These are phyloP conservation scores for Perca flavescens DNA, from an alignment of 2,113 vertebrate genomes.

Conservation along the genomic window DNA sequence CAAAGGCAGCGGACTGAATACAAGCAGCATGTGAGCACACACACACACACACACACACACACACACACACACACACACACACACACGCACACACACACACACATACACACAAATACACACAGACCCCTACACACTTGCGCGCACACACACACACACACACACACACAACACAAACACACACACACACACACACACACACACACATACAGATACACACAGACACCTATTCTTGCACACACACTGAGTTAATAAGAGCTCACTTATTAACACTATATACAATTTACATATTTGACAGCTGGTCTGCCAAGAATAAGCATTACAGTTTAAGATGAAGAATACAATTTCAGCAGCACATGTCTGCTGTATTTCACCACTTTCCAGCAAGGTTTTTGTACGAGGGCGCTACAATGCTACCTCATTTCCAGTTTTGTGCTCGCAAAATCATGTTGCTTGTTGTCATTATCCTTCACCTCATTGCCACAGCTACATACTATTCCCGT, in stretches of 20 bases:
- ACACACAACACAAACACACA: neutral
- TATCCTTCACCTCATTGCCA: neutral
- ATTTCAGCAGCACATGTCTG: neutral
- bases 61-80: neutral
- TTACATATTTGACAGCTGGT: constrained; percentile 53
- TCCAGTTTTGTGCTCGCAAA: neutral
- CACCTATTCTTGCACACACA: neutral
- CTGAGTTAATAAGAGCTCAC: neutral
- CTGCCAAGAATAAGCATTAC: neutral
- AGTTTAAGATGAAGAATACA: constrained; percentile 1
- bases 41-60: constrained; percentile 2
- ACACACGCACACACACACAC: neutral
- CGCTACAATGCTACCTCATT: neutral
- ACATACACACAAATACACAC: neutral
- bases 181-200: neutral
- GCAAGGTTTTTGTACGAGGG: neutral
- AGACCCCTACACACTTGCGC: neutral
- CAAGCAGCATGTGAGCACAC: constrained; percentile 39
- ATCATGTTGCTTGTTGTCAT: neutral
- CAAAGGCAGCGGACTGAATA: constrained; percentile 23
- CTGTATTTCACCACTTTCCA: neutral
- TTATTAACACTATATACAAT: constrained; percentile 71
- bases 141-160: neutral
- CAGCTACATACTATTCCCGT: neutral
- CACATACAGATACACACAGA: neutral